A percentile compares a stretch with the other conserved stretches of the same genome.
These are phyloP conservation scores for Hoplostethus mediterraneus DNA, from an alignment of 2,797 vertebrate species.

Conservation along the genomic window DNA sequence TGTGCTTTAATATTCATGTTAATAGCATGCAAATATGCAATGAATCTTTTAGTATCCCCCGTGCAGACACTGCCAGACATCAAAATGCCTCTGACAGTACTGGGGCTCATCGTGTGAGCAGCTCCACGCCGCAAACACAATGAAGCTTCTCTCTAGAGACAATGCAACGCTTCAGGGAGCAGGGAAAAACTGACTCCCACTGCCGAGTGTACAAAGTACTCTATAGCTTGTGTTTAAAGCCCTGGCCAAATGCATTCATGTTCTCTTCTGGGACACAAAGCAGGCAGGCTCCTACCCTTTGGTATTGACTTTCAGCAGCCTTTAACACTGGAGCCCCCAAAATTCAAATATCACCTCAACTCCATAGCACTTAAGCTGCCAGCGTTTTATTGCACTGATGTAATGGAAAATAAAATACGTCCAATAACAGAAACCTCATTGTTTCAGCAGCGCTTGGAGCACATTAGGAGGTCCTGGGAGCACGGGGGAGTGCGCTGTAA, in stretches of 20 bases:
- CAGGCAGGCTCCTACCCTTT: slow-evolving; percentile 34
- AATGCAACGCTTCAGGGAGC: slow-evolving; percentile 76
- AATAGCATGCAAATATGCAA: slow-evolving; percentile 68
- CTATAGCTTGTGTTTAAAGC: slow-evolving; percentile 62
- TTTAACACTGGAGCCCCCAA: slow-evolving; percentile 24
- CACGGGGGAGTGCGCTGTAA: too few species aligned
- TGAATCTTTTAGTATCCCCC: slow-evolving; percentile 65
- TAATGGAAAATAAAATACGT: neutral
- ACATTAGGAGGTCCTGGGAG: neutral
- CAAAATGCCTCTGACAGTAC: slow-evolving; percentile 70
- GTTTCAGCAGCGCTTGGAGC: neutral
- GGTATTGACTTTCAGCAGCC: slow-evolving; percentile 50
- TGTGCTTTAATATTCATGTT: slow-evolving; percentile 55
- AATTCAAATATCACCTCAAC: slow-evolving; percentile 42
- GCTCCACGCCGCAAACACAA: slow-evolving; percentile 68
- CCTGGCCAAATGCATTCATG: slow-evolving; percentile 55
- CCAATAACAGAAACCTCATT: neutral
- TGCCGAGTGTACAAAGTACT: slow-evolving; percentile 72
- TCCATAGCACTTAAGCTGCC: slow-evolving; percentile 43
- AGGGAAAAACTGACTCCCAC: slow-evolving; percentile 67
- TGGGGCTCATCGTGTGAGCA: slow-evolving; percentile 70
- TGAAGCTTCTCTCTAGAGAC: slow-evolving; percentile 74
- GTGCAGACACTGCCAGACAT: slow-evolving; percentile 57
- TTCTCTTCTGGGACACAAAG: slow-evolving; percentile 51
- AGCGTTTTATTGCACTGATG: slow-evolving; percentile 22